These are phyloP conservation scores for Antheraea pernyi DNA, from an alignment of 1,140 invertebrate genomes.

Conservation along the genomic window DNA sequence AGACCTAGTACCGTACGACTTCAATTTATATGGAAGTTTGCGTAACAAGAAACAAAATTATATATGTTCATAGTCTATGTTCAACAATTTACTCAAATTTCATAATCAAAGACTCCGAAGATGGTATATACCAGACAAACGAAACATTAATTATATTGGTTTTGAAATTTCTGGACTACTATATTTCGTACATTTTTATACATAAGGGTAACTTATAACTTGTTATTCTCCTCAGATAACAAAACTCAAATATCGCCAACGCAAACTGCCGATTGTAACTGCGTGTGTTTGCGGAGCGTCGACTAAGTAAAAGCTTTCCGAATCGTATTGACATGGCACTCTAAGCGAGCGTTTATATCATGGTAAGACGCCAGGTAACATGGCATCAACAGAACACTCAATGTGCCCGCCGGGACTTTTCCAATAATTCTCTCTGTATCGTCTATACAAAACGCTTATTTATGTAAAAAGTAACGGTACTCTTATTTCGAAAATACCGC, in stretches of 20 bases:
- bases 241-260: neutral
- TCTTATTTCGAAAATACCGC: slow-evolving; percentile 25
- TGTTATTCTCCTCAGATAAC: too few relatives aligned
- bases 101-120: too few relatives aligned
- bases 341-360: slow-evolving; percentile 32
- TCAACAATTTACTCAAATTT: too few relatives aligned
- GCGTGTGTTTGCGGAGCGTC: slow-evolving; percentile 6
- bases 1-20: too few relatives aligned
- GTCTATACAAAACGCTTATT: slow-evolving; percentile 20
- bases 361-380: slow-evolving; percentile 34
- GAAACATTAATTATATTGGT: too few relatives aligned
- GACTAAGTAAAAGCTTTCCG: slow-evolving; percentile 31
- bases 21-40: too few relatives aligned
- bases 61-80: too few relatives aligned
- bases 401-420: slow-evolving; percentile 26
- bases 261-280: neutral
- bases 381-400: slow-evolving; percentile 30
- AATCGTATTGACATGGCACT: slow-evolving; percentile 34
- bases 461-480: slow-evolving; percentile 15
- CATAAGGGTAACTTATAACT: neutral
- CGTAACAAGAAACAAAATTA: too few relatives aligned
- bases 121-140: too few relatives aligned
- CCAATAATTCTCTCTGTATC: slow-evolving; percentile 27
- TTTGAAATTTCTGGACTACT: too few relatives aligned
- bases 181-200: neutral